Evolutionary conservation across 35 echinoderm and acorn worm species (phyloP).

Genomic region (Stichopus chloronotus): DNA sequence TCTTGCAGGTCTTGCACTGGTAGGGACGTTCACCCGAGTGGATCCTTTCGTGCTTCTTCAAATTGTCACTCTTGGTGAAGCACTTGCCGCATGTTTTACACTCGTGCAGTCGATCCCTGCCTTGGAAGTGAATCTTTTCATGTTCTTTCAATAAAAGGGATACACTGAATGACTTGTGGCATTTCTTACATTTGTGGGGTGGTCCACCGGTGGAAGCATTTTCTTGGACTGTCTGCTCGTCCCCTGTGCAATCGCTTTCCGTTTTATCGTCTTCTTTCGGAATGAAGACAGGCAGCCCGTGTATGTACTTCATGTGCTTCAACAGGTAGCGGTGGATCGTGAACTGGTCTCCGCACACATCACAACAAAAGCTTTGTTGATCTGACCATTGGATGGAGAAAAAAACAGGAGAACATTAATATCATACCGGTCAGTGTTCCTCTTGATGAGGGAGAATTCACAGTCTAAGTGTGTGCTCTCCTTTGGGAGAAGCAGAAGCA

Average conservation of each 20-base stretch:
- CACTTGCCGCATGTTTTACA: slow-evolving; percentile 48
- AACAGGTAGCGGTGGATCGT: slow-evolving; percentile 29
- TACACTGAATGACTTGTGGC: slow-evolving; percentile 38
- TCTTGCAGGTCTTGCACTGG: background rate
- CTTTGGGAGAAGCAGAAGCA: too few relatives aligned
- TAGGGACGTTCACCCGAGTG: slow-evolving; percentile 2
- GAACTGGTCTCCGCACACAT: slow-evolving; percentile 52
- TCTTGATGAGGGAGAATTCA: too few relatives aligned
- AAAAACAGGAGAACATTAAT: background rate
- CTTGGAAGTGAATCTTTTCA: slow-evolving; percentile 21
- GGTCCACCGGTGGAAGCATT: slow-evolving; percentile 5
- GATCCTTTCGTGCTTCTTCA: slow-evolving; percentile 34
- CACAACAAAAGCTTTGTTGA: slow-evolving; percentile 15
- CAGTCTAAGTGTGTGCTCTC: too few relatives aligned
- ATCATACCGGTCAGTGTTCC: too few relatives aligned
- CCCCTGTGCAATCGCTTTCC: background rate
- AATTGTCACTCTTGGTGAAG: slow-evolving; percentile 45
- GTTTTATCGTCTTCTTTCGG: background rate
- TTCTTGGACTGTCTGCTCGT: slow-evolving; percentile 28
- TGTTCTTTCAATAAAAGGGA: slow-evolving; percentile 32
- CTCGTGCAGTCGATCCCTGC: slow-evolving; percentile 13
- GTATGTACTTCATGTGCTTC: slow-evolving; percentile 55
- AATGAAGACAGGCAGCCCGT: background rate
- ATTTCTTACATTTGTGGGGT: slow-evolving; percentile 49
- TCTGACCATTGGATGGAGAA: background rate